Evolutionary conservation across 2,888 invertebrate species (phyloP).

Genomic region (Dermolepida albohirtum): DNA sequence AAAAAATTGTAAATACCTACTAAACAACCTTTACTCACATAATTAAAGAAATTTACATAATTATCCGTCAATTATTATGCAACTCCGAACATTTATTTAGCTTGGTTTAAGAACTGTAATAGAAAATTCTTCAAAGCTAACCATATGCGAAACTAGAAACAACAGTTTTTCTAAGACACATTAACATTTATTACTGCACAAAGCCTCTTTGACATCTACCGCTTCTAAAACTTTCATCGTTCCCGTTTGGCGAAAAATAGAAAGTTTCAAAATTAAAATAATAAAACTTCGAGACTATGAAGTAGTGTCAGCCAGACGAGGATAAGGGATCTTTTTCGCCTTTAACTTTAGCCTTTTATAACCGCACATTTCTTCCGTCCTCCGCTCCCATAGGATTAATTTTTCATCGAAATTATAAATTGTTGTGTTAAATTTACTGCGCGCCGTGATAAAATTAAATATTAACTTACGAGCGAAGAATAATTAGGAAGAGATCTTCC

Average conservation of each 20-base stretch:
- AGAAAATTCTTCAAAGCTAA: too few species aligned
- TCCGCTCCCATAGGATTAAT: slow-evolving; percentile 55
- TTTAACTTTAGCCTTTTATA: not conserved
- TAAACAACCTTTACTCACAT: too few species aligned
- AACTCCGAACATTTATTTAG: too few species aligned
- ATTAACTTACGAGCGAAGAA: slow-evolving; percentile 61
- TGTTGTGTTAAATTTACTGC: slow-evolving; percentile 58
- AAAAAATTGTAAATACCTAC: too few species aligned
- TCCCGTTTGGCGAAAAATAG: not conserved
- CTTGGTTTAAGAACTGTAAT: too few species aligned
- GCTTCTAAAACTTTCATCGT: not conserved
- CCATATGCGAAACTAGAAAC: too few species aligned
- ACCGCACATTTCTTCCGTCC: slow-evolving; percentile 32
- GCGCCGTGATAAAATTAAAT: slow-evolving; percentile 60
- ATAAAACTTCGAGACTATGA: not conserved
- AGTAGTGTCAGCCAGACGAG: not conserved
- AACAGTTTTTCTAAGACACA: too few species aligned
- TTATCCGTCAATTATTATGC: too few species aligned
- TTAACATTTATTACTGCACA: too few species aligned
- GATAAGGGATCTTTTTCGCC: not conserved
- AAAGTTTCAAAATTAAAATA: slow-evolving; percentile 6
- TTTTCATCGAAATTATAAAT: slow-evolving; percentile 61
- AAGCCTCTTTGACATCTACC: too few species aligned
- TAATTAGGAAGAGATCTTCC: slow-evolving; percentile 54
- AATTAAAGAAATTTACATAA: too few species aligned